Evolutionary conservation across 2,888 invertebrate species (phyloP).

Genomic region (Hyalella azteca): DNA sequence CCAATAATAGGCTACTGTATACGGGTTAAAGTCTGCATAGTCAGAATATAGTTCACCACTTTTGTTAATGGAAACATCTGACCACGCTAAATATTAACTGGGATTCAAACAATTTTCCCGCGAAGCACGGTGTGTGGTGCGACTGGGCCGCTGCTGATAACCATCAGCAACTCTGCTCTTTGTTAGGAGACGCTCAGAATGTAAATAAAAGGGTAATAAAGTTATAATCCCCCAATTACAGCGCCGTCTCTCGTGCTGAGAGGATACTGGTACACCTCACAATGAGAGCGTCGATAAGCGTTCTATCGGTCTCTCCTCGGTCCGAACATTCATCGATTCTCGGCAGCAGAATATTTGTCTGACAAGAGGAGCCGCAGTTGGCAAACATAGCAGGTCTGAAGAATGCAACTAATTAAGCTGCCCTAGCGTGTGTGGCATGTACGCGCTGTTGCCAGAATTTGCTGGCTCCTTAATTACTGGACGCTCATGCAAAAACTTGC

Average conservation of each 20-base stretch:
- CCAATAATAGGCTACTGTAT: neutral
- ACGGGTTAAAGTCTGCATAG: too few species aligned
- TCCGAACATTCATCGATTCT: slow-evolving; percentile 35
- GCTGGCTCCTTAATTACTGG: slow-evolving; percentile 36
- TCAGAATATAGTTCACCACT: too few species aligned
- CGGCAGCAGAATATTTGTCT: slow-evolving; percentile 29
- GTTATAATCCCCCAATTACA: slow-evolving; percentile 1
- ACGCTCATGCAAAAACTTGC: slow-evolving; percentile 22
- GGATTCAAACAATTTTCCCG: too few species aligned
- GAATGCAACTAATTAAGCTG: slow-evolving; percentile 37
- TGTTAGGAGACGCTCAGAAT: neutral
- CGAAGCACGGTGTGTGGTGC: slow-evolving; percentile 14
- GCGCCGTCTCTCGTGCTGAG: neutral
- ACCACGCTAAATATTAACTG: too few species aligned
- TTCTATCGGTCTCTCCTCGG: slow-evolving; percentile 4
- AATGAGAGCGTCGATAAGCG: slow-evolving; percentile 16
- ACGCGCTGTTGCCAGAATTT: slow-evolving; percentile 34
- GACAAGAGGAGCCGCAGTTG: slow-evolving; percentile 34
- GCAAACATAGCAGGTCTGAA: slow-evolving; percentile 37
- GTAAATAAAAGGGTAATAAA: neutral
- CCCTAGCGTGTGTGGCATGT: slow-evolving; percentile 36
- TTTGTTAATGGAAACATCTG: too few species aligned
- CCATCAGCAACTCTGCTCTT: neutral
- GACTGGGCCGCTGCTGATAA: neutral
- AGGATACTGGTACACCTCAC: neutral